Conservation (phyloP, 2,888 invertebrate species). For the Noctua fimbriata region DNA sequence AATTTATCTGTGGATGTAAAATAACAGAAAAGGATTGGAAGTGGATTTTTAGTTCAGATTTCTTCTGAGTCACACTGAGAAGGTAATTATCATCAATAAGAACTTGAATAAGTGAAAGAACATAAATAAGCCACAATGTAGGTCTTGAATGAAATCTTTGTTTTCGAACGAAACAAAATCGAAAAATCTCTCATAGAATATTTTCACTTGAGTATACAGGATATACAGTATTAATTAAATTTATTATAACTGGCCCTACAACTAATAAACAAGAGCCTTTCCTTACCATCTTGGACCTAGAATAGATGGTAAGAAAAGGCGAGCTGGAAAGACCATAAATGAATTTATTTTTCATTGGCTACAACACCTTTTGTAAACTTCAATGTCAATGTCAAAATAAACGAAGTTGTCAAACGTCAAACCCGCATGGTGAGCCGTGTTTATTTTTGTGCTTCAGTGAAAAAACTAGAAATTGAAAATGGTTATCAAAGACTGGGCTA, state of each 20-base stretch:
- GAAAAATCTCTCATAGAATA: background rate
- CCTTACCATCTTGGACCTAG: background rate
- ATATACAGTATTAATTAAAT: background rate
- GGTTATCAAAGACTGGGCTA: constrained; percentile 86
- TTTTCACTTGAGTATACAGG: background rate
- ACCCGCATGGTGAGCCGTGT: constrained; percentile 63
- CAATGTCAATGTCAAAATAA: constrained; percentile 50
- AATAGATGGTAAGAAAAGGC: background rate
- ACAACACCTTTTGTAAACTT: background rate
- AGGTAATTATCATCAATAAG: background rate
- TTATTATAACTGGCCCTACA: background rate
- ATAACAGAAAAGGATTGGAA: background rate
- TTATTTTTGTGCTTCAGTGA: constrained; percentile 1
- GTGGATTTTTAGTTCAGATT: background rate
- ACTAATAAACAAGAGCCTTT: background rate
- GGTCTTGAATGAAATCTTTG: background rate
- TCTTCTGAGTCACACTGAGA: background rate
- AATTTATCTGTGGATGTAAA: constrained; percentile 4
- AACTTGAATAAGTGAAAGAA: background rate
- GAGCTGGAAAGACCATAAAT: background rate
- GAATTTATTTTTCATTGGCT: background rate
- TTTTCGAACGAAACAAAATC: constrained; percentile 31
- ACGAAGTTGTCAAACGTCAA: constrained; percentile 54
- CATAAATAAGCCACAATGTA: background rate
- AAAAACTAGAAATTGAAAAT: constrained; percentile 69